These are phyloP conservation scores for Physocephala rufipes DNA, from an alignment of 2,888 invertebrate species.

Conservation along the genomic window DNA sequence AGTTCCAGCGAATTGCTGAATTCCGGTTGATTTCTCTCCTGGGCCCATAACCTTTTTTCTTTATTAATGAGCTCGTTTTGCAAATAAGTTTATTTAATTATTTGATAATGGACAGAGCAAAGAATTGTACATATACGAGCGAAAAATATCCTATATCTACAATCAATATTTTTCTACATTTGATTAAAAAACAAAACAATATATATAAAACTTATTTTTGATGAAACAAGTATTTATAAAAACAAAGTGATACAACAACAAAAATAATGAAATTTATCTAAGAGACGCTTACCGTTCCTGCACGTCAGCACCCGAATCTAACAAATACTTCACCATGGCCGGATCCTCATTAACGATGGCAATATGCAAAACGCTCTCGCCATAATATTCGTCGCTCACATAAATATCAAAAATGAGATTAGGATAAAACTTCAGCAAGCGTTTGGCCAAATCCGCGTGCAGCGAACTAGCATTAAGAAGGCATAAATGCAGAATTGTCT, in stretches of 20 bases:
- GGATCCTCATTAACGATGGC: conserved; percentile 99
- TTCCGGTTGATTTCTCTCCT: conserved; percentile 11
- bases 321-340: conserved; percentile 93
- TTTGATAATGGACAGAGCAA: too few species aligned
- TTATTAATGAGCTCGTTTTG: too few species aligned
- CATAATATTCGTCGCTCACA: conserved; percentile 96
- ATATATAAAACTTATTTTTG: too few species aligned
- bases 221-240: too few species aligned
- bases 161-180: too few species aligned
- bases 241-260: too few species aligned
- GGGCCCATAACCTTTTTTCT: conserved; percentile 18
- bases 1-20: background rate
- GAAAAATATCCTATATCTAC: too few species aligned
- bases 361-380: conserved; percentile 95
- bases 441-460: conserved; percentile 92
- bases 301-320: conserved; percentile 91
- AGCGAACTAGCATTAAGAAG: conserved; percentile 89
- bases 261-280: conserved; percentile 15
- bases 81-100: too few species aligned
- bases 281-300: conserved; percentile 76
- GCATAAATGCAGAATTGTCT: conserved; percentile 93
- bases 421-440: conserved; percentile 90
- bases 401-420: conserved; percentile 96
- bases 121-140: too few species aligned
- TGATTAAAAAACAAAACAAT: too few species aligned